phyloP scores from a whole-genome alignment of 2,888 invertebrate species.

The Lochmaea crataegi region DNA sequence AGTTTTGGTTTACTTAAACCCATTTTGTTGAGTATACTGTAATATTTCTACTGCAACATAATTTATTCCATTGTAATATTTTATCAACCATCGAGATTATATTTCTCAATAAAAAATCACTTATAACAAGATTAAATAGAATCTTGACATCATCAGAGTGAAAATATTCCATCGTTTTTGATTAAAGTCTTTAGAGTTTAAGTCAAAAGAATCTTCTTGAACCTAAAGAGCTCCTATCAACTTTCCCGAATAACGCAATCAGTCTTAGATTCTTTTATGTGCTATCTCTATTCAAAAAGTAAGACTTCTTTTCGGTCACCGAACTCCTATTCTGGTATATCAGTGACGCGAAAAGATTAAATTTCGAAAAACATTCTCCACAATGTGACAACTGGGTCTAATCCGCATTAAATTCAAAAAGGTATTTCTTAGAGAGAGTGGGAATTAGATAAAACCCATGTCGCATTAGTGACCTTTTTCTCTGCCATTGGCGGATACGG shows the following conservation, averaged over 20 bases:
- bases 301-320: constrained; percentile 28
- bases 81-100: no score
- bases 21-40: no score
- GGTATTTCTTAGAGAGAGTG: constrained; percentile 35
- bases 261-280: constrained; percentile 18
- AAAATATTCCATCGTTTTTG: constrained; percentile 1
- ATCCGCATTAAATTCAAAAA: constrained; percentile 38
- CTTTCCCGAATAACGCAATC: constrained; percentile 22
- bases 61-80: no score
- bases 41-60: no score
- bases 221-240: constrained; percentile 14
- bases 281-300: constrained; percentile 17
- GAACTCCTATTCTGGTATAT: constrained; percentile 30
- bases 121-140: not conserved
- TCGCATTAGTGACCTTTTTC: constrained; percentile 35
- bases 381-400: constrained; percentile 37
- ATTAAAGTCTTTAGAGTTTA: not conserved
- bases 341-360: constrained; percentile 35
- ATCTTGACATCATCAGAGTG: not conserved
- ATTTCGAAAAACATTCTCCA: constrained; percentile 37
- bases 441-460: constrained; percentile 37
- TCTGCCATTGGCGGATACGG: constrained; percentile 29
- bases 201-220: constrained; percentile 3
- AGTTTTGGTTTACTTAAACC: no score
- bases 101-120: not conserved